Conservation (phyloP, 2,113 vertebrate species). For the Drymodes brunneopygia region DNA sequence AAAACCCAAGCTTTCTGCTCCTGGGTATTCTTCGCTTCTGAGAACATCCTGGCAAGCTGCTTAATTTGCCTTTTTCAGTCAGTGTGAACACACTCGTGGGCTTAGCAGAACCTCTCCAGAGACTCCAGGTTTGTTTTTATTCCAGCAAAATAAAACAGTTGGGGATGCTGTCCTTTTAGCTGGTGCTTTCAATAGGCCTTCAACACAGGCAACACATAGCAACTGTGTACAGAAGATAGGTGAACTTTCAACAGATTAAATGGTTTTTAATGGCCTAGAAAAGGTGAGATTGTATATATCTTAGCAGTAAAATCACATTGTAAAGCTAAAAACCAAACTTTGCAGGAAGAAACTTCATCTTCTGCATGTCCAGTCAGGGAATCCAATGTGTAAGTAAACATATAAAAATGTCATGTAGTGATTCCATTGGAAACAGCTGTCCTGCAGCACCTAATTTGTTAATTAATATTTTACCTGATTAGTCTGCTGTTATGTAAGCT, state of each 20-base stretch:
- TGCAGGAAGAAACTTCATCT: background rate
- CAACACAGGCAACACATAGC: background rate
- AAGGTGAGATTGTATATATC: background rate
- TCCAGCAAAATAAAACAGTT: background rate
- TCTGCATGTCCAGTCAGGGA: background rate
- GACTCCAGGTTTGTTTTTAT: background rate
- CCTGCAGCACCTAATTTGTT: background rate
- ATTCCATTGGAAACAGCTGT: background rate
- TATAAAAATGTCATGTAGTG: background rate
- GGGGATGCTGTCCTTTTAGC: background rate
- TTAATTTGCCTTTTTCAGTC: background rate
- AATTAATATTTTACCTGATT: background rate
- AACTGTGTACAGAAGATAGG: fast-evolving
- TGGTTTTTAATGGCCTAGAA: background rate
- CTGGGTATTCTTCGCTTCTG: background rate
- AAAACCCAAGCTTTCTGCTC: background rate
- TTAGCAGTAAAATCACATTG: background rate
- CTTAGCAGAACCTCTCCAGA: background rate
- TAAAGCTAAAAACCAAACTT: background rate
- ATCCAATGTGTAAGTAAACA: background rate
- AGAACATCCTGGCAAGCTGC: background rate
- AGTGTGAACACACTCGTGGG: background rate
- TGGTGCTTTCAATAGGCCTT: background rate
- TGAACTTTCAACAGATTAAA: background rate
- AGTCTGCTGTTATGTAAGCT: background rate